Base-by-base conservation (phyloP, 2,113 vertebrate species). In the Hiodon alosoides region DNA sequence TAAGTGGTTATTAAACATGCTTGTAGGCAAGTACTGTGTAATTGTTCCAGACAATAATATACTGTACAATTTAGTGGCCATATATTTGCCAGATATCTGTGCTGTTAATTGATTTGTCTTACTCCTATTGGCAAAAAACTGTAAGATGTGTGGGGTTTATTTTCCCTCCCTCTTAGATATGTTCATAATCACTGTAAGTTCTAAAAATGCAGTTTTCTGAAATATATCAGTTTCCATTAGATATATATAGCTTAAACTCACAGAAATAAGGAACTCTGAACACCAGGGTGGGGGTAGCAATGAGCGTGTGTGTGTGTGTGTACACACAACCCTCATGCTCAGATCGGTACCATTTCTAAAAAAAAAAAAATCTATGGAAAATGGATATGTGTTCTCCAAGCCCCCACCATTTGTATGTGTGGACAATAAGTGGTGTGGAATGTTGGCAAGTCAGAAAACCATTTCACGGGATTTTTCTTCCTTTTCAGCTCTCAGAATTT, bases 341-440 rank as follows among this genome's bases (percentile, higher is more conserved):
- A 70, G 70, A 54, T 52, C 46, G 66, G 55, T 73, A 73, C 76
- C 14, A 52, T 69, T 48, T 74, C 57, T 73, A 52, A 61, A 47
- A 65, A 31, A 9, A 9, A 17, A 48, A 46, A 13, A 61, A 50
- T 86, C 90, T 87, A 89, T 87, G 88, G 91, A 80, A 90, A 47
- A 91, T 86, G 89, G 87, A 87, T 87, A 84, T 82, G 83, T 78
- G 86, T 89, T 84, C 86, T 87, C 85, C 88, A 83, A 83, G 79
- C 77, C 83, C 79, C 79, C 84, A 87, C 4, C n/a, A 4, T 83
- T 85, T 86, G 84, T 86, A 87, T 93, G 91, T 92, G 91, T 86
- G 91, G 91, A 92, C 85, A 88, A 87, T 89, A 89, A 90, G 89
- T 90, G 89, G 88, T 84, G 88, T 91, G 90, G 90, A 91, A 91